Percentiles rank a stretch among this genome's conserved stretches.
phyloP scores from a whole-genome alignment of 2,113 vertebrate species.

The Thalassoma bifasciatum region DNA sequence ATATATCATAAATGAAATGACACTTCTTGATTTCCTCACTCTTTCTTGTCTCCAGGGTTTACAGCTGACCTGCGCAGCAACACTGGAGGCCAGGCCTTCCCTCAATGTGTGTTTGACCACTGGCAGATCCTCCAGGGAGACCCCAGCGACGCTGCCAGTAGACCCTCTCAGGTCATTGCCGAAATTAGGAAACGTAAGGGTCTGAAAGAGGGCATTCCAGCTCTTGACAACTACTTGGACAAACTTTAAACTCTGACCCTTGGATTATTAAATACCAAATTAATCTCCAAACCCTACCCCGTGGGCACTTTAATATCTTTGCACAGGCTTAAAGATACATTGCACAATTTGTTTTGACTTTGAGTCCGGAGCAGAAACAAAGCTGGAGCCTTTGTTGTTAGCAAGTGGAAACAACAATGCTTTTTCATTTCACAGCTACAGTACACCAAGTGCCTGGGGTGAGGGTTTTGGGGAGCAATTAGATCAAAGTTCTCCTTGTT shows the following conservation, averaged over 20 bases:
- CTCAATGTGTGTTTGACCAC: constrained; percentile 96
- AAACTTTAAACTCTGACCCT: constrained; percentile 84
- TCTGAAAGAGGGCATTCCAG: constrained; percentile 92
- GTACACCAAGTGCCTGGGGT: constrained; percentile 78
- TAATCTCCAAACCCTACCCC: constrained; percentile 65
- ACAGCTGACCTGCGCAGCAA: constrained; percentile 93
- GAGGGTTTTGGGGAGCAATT: constrained; percentile 67
- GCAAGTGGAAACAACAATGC: constrained; percentile 40
- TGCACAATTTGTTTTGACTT: constrained; percentile 58
- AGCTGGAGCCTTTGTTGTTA: constrained; percentile 50
- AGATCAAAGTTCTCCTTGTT: constrained; percentile 60
- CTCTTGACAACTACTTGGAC: constrained; percentile 96
- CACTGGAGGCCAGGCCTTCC: constrained; percentile 95
- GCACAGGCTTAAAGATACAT: constrained; percentile 69
- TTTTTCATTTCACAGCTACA: constrained; percentile 71
- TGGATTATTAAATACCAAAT: constrained; percentile 66
- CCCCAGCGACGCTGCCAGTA: constrained; percentile 83
- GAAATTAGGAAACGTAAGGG: constrained; percentile 95
- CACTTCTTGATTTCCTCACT: background rate
- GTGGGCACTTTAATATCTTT: constrained; percentile 71
- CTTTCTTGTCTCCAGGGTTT: constrained; percentile 85
- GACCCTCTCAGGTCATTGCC: constrained; percentile 84
- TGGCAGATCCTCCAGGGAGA: constrained; percentile 96
- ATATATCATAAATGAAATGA: no score
- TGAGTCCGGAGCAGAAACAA: constrained; percentile 51